Conservation (phyloP, 1,140 invertebrate genomes). For the Hycleus cichorii region DNA sequence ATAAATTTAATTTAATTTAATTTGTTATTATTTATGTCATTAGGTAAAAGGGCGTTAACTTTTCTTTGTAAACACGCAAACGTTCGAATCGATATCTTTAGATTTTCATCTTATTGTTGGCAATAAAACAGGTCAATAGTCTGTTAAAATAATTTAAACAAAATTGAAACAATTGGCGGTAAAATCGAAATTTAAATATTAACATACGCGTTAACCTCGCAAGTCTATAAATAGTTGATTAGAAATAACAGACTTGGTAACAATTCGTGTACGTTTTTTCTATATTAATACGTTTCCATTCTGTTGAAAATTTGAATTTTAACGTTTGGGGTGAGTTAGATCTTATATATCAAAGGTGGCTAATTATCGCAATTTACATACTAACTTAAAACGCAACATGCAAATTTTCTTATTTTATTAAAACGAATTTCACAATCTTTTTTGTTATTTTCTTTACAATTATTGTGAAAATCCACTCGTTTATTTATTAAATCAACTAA, state of each 20-base stretch:
- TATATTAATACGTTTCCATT: not conserved
- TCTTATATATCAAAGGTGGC: not conserved
- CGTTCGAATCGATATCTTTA: slow-evolving; percentile 2
- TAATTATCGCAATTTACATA: slow-evolving; percentile 9
- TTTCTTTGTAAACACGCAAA: slow-evolving; percentile 6
- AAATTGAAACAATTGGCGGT: no score
- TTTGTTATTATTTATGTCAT: no score
- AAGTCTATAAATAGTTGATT: no score
- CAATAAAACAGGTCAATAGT: slow-evolving; percentile 7
- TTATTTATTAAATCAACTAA: no score
- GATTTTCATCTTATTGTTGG: slow-evolving; percentile 8
- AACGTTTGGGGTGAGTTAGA: slow-evolving; percentile 1
- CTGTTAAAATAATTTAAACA: not conserved
- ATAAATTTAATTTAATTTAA: no score
- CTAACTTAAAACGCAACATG: not conserved
- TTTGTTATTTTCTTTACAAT: no score
- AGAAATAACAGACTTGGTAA: no score
- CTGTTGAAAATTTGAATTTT: not conserved
- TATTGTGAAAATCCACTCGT: no score
- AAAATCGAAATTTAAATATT: no score
- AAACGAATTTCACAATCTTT: no score
- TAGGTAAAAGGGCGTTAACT: slow-evolving; percentile 2
- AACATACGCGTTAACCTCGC: no score
- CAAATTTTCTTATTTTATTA: not conserved
- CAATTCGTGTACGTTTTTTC: no score